A percentile compares a stretch with the other conserved stretches of the same genome.
Evolutionary conservation across 2,888 invertebrate genomes (phyloP).

Genomic region (Rhyacophila evoluta): DNA sequence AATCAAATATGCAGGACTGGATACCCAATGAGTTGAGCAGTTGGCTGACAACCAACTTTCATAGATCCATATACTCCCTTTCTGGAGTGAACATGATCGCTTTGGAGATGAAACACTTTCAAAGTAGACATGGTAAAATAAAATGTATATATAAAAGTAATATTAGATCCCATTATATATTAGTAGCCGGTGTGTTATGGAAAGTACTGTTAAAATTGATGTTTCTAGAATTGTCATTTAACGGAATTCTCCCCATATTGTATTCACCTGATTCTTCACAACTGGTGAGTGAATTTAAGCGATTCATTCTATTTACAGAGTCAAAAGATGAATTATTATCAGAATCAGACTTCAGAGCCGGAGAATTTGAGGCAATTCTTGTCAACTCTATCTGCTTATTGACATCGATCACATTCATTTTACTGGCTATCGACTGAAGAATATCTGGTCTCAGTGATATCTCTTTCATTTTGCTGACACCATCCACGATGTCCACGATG

Average conservation of each 20-base stretch:
- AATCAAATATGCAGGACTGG: no score
- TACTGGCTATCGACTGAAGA: constrained; percentile 58
- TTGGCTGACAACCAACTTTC: no score
- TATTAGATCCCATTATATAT: no score
- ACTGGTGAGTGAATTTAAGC: not conserved
- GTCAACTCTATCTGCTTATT: not conserved
- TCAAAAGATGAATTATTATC: not conserved
- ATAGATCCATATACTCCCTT: no score
- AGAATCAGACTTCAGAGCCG: not conserved
- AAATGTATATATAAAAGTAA: no score
- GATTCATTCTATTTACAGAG: not conserved
- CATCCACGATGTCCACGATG: constrained; percentile 59
- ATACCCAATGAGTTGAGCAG: no score
- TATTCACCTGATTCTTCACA: not conserved
- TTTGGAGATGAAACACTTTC: no score
- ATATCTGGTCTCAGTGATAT: constrained; percentile 60
- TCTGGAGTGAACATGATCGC: no score
- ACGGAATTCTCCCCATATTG: not conserved
- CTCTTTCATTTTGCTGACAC: constrained; percentile 59
- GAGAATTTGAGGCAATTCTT: no score
- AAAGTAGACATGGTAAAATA: no score
- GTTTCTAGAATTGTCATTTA: constrained; percentile 1
- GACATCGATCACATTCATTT: constrained; percentile 23
- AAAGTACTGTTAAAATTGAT: constrained; percentile 15
- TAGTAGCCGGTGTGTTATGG: not conserved